Conservation (phyloP, 2,797 vertebrate genomes). For the Anguilla obscura region DNA sequence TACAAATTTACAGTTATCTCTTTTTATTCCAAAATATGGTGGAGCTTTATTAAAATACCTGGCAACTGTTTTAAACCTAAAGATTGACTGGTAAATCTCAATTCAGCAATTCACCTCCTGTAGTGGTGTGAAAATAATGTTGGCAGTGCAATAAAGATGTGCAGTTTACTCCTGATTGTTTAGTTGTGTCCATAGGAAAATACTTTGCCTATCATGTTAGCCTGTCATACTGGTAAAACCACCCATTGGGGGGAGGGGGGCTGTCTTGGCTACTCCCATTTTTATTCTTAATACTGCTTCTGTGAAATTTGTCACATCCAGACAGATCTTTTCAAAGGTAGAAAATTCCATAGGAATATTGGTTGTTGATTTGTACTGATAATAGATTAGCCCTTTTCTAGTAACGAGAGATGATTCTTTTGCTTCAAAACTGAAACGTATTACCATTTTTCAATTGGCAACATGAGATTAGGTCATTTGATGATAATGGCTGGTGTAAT, state of each 20-base stretch:
- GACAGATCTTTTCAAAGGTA: background rate
- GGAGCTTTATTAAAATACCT: constrained; percentile 32
- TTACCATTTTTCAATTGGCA: background rate
- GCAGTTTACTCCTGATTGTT: constrained; percentile 5
- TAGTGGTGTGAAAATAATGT: background rate
- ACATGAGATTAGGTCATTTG: background rate
- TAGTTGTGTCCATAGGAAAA: constrained; percentile 6
- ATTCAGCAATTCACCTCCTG: constrained; percentile 2
- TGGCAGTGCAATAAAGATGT: constrained; percentile 27
- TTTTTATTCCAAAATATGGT: background rate
- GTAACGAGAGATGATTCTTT: background rate
- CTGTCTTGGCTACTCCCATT: constrained; percentile 7
- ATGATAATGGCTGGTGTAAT: background rate
- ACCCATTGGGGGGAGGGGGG: background rate
- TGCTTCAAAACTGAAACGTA: background rate
- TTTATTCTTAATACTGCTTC: constrained; percentile 11
- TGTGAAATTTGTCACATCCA: background rate
- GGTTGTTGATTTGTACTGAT: background rate
- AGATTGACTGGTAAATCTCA: constrained; percentile 19
- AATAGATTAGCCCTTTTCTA: background rate
- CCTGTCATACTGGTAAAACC: background rate
- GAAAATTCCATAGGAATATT: background rate
- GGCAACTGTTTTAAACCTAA: background rate
- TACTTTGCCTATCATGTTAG: background rate
- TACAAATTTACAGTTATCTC: background rate